phyloP scores from a whole-genome alignment of 2,888 invertebrate genomes.

The Rhogogaster chlorosoma region DNA sequence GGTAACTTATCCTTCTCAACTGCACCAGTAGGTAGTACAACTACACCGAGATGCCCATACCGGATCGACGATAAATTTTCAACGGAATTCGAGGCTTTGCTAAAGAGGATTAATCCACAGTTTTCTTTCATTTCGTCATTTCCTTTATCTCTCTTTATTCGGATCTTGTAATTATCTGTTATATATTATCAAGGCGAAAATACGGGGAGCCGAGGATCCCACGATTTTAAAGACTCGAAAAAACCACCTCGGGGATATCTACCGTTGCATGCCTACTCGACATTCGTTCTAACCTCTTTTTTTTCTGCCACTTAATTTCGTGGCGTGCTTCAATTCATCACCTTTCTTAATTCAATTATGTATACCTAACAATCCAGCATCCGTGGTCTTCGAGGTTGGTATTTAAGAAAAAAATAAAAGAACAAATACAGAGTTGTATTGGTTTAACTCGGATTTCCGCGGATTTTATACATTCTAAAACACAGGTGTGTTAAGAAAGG shows the following conservation, averaged over 20 bases:
- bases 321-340: conserved; percentile 27
- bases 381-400: too few relatives aligned
- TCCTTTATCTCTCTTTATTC: not conserved
- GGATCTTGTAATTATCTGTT: not conserved
- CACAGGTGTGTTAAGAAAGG: too few relatives aligned
- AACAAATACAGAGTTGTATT: too few relatives aligned
- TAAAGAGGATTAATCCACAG: too few relatives aligned
- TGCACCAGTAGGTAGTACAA: not conserved
- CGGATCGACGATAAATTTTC: not conserved
- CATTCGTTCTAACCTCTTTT: not conserved
- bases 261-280: conserved; percentile 3
- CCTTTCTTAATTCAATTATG: conserved; percentile 36
- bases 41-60: not conserved
- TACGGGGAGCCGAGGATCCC: not conserved
- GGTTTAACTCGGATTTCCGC: not conserved
- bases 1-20: conserved; percentile 17
- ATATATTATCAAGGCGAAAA: not conserved
- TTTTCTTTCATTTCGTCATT: too few relatives aligned
- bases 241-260: not conserved
- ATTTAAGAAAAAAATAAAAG: too few relatives aligned
- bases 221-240: not conserved
- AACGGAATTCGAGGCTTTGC: not conserved
- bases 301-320: conserved; percentile 23
- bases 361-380: not conserved
- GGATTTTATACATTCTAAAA: not conserved